Conservation (phyloP, 2,113 vertebrate genomes). For the Urocynchramus pylzowi region DNA sequence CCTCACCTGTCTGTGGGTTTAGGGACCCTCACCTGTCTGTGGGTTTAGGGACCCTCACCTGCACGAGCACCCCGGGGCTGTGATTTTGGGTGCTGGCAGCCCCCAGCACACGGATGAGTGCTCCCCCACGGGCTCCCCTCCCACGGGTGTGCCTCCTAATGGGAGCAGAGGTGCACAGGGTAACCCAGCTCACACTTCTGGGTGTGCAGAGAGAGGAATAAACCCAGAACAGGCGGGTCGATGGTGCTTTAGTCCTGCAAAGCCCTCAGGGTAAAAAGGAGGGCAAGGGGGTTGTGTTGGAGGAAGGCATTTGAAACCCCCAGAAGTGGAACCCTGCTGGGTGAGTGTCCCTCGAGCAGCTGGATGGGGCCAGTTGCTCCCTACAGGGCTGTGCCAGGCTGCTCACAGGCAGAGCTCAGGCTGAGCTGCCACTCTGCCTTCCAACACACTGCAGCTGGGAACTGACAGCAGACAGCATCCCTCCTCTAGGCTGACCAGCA, state of each 20-base stretch:
- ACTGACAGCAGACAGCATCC: not conserved
- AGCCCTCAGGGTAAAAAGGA: not conserved
- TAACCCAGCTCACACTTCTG: fast-evolving
- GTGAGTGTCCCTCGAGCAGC: not conserved
- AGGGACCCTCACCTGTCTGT: not conserved
- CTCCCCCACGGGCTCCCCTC: not conserved
- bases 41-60: not conserved
- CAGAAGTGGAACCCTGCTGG: not conserved
- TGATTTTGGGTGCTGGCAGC: not conserved
- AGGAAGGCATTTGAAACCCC: not conserved
- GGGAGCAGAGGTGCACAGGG: not conserved
- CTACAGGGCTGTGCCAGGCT: fast-evolving
- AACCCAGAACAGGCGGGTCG: fast-evolving
- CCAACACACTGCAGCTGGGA: not conserved
- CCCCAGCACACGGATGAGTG: not conserved
- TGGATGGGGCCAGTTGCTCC: not conserved
- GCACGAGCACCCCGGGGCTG: not conserved
- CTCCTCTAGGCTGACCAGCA: not conserved
- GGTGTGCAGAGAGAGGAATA: not conserved
- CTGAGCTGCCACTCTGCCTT: not conserved
- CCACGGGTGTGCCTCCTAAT: fast-evolving
- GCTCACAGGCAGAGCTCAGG: not conserved
- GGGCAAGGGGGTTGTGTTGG: too few species aligned
- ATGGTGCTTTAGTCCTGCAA: too few species aligned
- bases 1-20: not conserved